Evolutionary conservation across 2,797 vertebrate genomes (phyloP), one percentile per base, ranked within the genome.

Genomic region (Neoniphon sammara): DNA sequence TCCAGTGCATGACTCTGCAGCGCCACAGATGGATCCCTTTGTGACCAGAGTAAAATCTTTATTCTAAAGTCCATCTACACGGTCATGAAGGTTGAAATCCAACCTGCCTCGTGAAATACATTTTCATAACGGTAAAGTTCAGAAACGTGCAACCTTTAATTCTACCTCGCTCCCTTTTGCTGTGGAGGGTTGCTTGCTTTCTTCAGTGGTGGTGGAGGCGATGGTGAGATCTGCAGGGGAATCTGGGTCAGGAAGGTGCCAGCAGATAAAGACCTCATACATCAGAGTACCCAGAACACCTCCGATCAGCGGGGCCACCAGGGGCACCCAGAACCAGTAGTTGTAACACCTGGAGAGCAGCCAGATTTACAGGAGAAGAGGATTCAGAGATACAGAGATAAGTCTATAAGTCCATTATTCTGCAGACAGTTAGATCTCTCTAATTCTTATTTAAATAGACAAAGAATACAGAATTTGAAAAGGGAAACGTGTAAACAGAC

Each of bases 321-420:
- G 0, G 0, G 95, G 96, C 0, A 96, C 93, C 96, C 96, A 97
- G 91, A 96, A 97, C 93, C 94, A 96, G 85, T 93, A 89, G 71
- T 91, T 86, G 65, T 91, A 94, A 74, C 94, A 94, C 85, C 95
- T 96, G 88, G 27, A 63, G 70, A 83, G 3, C 14, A 75, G 58
- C 11, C 55, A 31, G 25, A 57, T 14, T 14, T 52, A 77, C 25
- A 0, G 4, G 12, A 61, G 25, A 21, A 79, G 21, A 17, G 2
- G 36, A 7, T 46, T 15, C 21, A 21, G 20, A 7, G 10, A 9
- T 5, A 21, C 12, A 59, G 20, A n/a, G 42, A 4, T 46, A 12
- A 34, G 1, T 56, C 23, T 42, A 5, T 23, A 21, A 52, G 49
- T 21, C 3, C 23, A 52, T 9, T 52, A 52, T 52, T 52, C 1